Conservation (phyloP, 2,113 vertebrate species). For the Capreolus pygargus region DNA sequence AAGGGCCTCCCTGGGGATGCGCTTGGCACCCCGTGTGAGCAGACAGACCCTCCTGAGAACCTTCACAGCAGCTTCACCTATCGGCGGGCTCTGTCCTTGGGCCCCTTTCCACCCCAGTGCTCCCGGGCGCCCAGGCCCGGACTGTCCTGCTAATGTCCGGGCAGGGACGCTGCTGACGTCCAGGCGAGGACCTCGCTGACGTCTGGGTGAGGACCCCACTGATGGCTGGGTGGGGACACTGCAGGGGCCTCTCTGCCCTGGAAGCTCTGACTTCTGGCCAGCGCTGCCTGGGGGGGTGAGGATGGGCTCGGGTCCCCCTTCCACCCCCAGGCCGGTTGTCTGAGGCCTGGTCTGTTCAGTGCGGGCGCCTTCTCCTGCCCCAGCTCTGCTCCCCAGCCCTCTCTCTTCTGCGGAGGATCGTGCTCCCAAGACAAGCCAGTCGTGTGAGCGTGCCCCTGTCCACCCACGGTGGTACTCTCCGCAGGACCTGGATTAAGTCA, state of each 20-base stretch:
- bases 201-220: rapidly evolving
- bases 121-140: neutral
- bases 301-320: rapidly evolving
- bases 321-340: rapidly evolving
- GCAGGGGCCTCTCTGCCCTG: neutral
- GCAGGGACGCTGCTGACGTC: too few species aligned
- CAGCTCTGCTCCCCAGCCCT: rapidly evolving
- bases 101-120: rapidly evolving
- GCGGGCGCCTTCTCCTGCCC: neutral
- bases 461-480: rapidly evolving
- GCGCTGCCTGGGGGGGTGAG: rapidly evolving
- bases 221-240: rapidly evolving
- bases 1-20: rapidly evolving
- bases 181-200: rapidly evolving
- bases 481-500: rapidly evolving
- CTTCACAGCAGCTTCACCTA: neutral
- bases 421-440: rapidly evolving
- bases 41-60: rapidly evolving
- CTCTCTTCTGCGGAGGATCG: rapidly evolving
- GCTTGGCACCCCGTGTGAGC: rapidly evolving
- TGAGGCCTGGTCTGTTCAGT: rapidly evolving
- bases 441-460: rapidly evolving
- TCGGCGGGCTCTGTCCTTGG: rapidly evolving
- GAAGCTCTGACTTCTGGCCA: neutral
- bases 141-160: too few species aligned